These are phyloP conservation scores for Atopsyche davidsoni DNA, from an alignment of 1,140 invertebrate species.

Conservation along the genomic window DNA sequence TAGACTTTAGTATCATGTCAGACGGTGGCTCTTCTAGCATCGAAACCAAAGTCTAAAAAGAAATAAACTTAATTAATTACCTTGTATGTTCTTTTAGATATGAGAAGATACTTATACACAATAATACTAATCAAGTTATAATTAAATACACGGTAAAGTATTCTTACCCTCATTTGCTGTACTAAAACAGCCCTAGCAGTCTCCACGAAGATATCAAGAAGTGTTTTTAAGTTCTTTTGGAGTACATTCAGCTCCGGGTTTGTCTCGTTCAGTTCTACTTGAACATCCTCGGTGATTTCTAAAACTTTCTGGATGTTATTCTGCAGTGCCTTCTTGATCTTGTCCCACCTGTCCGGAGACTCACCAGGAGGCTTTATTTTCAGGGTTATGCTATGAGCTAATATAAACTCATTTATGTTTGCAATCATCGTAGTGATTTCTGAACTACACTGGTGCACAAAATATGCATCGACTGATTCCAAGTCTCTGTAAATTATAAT, in stretches of 20 bases:
- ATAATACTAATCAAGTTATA: too few species aligned
- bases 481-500: conserved; percentile 39
- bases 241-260: conserved; percentile 40
- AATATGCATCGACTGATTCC: conserved; percentile 34
- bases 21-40: conserved; percentile 49
- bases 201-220: conserved; percentile 45
- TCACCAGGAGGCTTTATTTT: conserved; percentile 48
- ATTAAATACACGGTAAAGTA: too few species aligned
- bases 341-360: conserved; percentile 47
- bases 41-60: conserved; percentile 44
- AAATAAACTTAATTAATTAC: conserved; percentile 6
- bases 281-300: conserved; percentile 45
- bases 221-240: conserved; percentile 39
- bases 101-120: neutral
- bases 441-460: conserved; percentile 41
- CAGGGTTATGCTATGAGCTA: conserved; percentile 47
- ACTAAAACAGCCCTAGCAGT: conserved; percentile 47
- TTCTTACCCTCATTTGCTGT: conserved; percentile 46
- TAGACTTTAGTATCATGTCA: conserved; percentile 47
- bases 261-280: conserved; percentile 44
- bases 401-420: conserved; percentile 48
- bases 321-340: conserved; percentile 45
- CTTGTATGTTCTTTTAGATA: neutral
- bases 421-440: conserved; percentile 24
- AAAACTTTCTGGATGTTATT: conserved; percentile 44